These are phyloP conservation scores for Podarcis cretensis DNA, from an alignment of 2,113 vertebrate species.

Conservation along the genomic window DNA sequence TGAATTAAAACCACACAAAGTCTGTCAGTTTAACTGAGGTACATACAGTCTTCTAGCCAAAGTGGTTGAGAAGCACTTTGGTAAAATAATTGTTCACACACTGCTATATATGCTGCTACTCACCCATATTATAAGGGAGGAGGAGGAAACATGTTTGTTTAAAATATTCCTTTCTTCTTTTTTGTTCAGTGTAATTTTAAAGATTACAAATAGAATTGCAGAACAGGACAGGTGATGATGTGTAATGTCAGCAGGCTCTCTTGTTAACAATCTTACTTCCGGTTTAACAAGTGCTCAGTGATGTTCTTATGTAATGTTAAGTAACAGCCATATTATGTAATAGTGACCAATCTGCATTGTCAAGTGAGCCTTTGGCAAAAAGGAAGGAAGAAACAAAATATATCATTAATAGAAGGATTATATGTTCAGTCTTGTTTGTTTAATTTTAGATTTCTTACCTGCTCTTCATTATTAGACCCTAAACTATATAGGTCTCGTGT, in stretches of 20 bases:
- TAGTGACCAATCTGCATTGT: neutral
- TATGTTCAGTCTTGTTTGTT: too few relatives aligned
- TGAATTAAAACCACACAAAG: neutral
- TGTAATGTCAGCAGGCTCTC: neutral
- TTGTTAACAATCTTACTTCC: slow-evolving; percentile 18
- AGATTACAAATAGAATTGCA: neutral
- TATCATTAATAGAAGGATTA: neutral
- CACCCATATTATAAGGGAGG: accelerated
- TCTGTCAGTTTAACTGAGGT: neutral
- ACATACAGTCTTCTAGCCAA: neutral
- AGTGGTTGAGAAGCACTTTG: neutral
- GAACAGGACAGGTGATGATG: slow-evolving; percentile 18
- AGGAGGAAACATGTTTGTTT: neutral
- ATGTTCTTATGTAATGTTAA: neutral
- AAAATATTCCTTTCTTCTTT: neutral
- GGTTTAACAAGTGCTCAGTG: slow-evolving; percentile 19
- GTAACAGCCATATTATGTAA: neutral
- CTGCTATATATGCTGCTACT: neutral
- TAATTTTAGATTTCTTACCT: too few relatives aligned
- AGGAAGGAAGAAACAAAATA: too few relatives aligned
- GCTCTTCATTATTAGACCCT: too few relatives aligned
- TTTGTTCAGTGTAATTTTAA: neutral
- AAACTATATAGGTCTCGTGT: too few relatives aligned
- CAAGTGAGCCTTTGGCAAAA: neutral
- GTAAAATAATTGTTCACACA: neutral